These are phyloP conservation scores for Thomomys bottae DNA, from an alignment of 2,113 vertebrate species.

Conservation along the genomic window DNA sequence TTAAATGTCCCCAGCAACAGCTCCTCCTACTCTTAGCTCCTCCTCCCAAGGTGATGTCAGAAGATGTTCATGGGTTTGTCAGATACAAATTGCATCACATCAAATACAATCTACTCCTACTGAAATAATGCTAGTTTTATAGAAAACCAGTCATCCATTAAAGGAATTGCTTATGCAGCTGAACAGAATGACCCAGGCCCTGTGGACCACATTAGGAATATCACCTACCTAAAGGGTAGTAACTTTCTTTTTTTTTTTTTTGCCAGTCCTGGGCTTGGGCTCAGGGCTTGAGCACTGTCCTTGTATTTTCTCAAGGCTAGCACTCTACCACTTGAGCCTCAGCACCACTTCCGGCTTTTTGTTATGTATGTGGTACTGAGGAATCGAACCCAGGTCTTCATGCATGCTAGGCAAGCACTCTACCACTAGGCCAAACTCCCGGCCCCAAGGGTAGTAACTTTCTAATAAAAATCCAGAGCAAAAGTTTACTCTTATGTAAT, in stretches of 20 bases:
- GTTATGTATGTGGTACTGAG: no score
- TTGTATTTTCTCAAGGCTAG: no score
- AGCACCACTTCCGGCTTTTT: no score
- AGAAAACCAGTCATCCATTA: constrained; percentile 44
- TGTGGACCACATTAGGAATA: not conserved
- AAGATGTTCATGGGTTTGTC: constrained; percentile 62
- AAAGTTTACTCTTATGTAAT: not conserved
- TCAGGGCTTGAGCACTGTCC: no score
- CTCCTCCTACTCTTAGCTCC: constrained; percentile 83
- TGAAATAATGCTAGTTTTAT: constrained; percentile 65
- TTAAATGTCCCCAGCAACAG: constrained; percentile 72
- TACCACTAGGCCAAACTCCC: no score
- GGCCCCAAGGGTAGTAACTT: constrained; percentile 46
- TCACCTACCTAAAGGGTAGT: constrained; percentile 22
- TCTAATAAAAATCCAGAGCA: constrained; percentile 25
- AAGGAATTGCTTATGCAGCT: constrained; percentile 69
- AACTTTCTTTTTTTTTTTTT: no score
- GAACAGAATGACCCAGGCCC: constrained; percentile 54
- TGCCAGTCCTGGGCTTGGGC: no score
- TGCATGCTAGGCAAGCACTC: no score
- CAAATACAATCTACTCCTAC: constrained; percentile 64
- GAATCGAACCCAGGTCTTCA: no score
- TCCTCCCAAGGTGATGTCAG: constrained; percentile 68
- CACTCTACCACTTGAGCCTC: no score
- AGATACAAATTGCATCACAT: constrained; percentile 66